Percentiles rank a stretch among this genome's conserved stretches.
Conservation (phyloP, 30 jellyfish, hydroid and myxozoan genomes). For the Cassiopea xamachana region DNA sequence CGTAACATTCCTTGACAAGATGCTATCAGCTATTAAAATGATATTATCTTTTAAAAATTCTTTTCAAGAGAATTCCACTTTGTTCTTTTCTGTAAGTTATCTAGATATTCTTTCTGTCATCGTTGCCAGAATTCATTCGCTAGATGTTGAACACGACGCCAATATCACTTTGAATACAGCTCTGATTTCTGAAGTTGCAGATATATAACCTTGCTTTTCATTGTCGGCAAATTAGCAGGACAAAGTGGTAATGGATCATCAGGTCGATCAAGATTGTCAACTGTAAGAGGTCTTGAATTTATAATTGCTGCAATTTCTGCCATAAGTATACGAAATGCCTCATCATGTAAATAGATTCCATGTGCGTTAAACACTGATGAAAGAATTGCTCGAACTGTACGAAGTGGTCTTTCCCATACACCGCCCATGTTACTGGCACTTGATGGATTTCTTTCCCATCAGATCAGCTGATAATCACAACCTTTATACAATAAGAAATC, state of each 20-base stretch:
- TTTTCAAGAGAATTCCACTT: no score
- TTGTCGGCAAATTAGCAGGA: background rate
- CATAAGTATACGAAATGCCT: background rate
- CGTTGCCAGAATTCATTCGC: no score
- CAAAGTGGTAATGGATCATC: background rate
- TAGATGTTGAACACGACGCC: no score
- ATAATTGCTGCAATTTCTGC: background rate
- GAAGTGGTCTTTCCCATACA: background rate
- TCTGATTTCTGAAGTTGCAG: no score
- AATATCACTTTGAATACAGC: no score
- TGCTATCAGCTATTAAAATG: no score
- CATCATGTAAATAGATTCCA: background rate
- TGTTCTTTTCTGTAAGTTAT: no score
- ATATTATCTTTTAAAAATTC: no score
- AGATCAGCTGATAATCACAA: background rate
- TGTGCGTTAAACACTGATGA: background rate
- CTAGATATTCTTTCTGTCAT: no score
- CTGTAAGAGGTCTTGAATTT: background rate
- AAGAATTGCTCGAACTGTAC: background rate
- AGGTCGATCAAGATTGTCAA: background rate
- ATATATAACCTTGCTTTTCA: background rate
- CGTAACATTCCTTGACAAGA: no score
- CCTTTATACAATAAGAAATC: no score
- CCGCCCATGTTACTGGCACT: background rate
- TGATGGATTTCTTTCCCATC: background rate